phyloP scores from a whole-genome alignment of 2,888 invertebrate species.

The Auanema freiburgensis region DNA sequence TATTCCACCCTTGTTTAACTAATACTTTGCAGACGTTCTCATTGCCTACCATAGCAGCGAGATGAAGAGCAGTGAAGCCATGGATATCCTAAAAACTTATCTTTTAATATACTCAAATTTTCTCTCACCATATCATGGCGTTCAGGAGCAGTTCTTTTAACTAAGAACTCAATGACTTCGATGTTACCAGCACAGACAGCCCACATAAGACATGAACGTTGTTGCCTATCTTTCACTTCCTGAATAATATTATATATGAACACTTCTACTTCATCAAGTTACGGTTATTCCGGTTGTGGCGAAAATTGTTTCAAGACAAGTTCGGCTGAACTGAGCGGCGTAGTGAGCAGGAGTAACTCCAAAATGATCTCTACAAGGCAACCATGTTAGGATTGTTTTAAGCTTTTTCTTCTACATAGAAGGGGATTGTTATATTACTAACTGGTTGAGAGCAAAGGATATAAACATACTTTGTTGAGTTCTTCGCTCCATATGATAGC shows the following conservation, averaged over 20 bases:
- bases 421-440: neutral
- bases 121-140: slow-evolving; percentile 28
- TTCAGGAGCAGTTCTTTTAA: slow-evolving; percentile 33
- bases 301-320: slow-evolving; percentile 31
- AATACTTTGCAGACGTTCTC: slow-evolving; percentile 52
- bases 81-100: slow-evolving; percentile 26
- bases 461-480: slow-evolving; percentile 21
- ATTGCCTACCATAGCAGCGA: slow-evolving; percentile 56
- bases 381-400: neutral
- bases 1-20: slow-evolving; percentile 46
- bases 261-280: slow-evolving; percentile 1
- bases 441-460: neutral
- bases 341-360: slow-evolving; percentile 60
- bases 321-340: slow-evolving; percentile 53
- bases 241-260: slow-evolving; percentile 13
- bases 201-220: slow-evolving; percentile 61
- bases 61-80: slow-evolving; percentile 54
- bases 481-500: slow-evolving; percentile 39
- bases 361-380: slow-evolving; percentile 27
- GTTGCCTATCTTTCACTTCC: slow-evolving; percentile 57
- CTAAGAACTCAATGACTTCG: slow-evolving; percentile 39
- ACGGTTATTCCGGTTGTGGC: slow-evolving; percentile 18
- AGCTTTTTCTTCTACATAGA: neutral
- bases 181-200: slow-evolving; percentile 56
- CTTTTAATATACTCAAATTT: neutral